Base-by-base conservation (phyloP, 2,888 invertebrate genomes). In the Pandemis cinnamomeana region DNA sequence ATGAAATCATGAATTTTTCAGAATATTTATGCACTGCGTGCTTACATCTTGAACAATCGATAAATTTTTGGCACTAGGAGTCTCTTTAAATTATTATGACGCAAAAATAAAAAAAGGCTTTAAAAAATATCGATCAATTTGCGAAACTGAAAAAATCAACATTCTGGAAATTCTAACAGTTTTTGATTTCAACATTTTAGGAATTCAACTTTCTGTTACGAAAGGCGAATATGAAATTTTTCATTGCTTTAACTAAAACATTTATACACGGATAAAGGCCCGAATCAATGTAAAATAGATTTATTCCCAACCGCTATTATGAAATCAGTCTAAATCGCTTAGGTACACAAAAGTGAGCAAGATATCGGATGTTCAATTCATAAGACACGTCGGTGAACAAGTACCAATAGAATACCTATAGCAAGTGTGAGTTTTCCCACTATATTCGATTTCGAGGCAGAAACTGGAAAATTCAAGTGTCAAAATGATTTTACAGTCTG, bases 351-450 rank as follows among this genome's bases (percentile, higher is more conserved):
- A 15, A 36, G 36, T 61, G 41, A 20, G 13, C 61, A 41, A 66
- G 20, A 51, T 51, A 66, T 36, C 48, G 66, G 51, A 51, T 51
- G 66, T 66, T 66, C 48, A 36, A 66, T 51, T 66, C 66, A 66
- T 66, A 64, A 64, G 51, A n/a, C 20, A 7, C 27, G 51, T 27
- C 1, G 8, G 63, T 11, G 42, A 46, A 2, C 51, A 66, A 64
- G 66, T 7, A n/a, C n/a, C 51, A 66, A 36, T 36, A 27, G 51
- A 66, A 36, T 7, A 11, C 27, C 27, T 36, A 36, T 2, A 36
- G 3, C 11, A 27, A 27, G 58, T 10, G 10, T 2, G 20, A 27
- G 27, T 10, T 58, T 58, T 27, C 5, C n/a, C n/a, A 11, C 15
- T 51, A 51, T 6, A 58, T 58, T 20, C 10, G 11, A 2, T 20